Base-by-base conservation (phyloP, 2,113 vertebrate genomes). In the Thunnus maccoyii region DNA sequence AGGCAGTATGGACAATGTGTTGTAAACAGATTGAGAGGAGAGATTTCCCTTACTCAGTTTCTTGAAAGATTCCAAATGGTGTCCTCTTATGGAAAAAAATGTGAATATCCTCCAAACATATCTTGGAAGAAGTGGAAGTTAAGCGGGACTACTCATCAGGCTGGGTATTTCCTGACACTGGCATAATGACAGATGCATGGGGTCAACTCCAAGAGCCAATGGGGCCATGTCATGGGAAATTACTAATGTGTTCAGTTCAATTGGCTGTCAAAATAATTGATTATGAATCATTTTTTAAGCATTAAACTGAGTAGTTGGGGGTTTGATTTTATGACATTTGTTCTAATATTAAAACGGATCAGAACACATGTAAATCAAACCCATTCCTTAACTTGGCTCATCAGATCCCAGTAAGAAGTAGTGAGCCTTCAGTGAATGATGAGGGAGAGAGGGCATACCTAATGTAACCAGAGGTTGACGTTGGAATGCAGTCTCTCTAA, bases 401-500 rank as follows among this genome's bases (percentile, higher is more conserved):
- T 73, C 27, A 36, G 61, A 58, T 72, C 50, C 18, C 3, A 22
- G 69, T 69, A 56, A 68, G 44, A 41, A 10, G 36, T 41, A 41
- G 9, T 41, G 10, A 10, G 36, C 41, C 71, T 66, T 74, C 56
- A 20, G 54, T 20, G 57, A 30, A 41, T 25, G 80, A 76, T 80
- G 76, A 80, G 58, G 76, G 67, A 12, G 78, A 78, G 77, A 75
- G 69, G 72, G 69, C 52, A 63, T 27, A 54, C 61, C 50, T 74
- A 82, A 75, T 64, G 67, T 84, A 93, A 76, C 67, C 72, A 81
- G 80, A 77, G 73, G 69, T 58, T 84, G 80, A 73, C 30, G 47
- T n/a, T 83, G 86, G 85, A 92, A 92, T 77, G 79, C 18, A 63
- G 72, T 20, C 89, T 83, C 65, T 89, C 47, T 54, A 85, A 80